These are phyloP conservation scores for Tragelaphus strepsiceros DNA, from an alignment of 2,113 vertebrate species.

Conservation along the genomic window DNA sequence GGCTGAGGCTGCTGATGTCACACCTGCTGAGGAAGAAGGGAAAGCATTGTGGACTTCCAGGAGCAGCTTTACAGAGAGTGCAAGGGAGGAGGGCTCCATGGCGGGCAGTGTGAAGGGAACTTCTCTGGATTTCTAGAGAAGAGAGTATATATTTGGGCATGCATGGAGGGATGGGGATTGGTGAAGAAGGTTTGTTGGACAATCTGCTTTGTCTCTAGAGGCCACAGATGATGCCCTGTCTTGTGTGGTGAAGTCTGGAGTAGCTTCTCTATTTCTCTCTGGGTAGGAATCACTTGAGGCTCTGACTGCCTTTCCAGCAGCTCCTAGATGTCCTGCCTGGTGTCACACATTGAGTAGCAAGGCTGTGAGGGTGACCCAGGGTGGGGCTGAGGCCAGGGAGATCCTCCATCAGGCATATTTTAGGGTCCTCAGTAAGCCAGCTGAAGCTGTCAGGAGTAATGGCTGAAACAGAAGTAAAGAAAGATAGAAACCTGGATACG, in stretches of 20 bases:
- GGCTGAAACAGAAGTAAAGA: neutral
- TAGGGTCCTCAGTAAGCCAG: neutral
- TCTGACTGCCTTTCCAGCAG: neutral
- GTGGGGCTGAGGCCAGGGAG: fast-evolving
- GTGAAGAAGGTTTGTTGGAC: neutral
- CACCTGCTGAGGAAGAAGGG: too few relatives aligned
- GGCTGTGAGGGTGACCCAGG: too few relatives aligned
- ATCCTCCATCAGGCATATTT: neutral
- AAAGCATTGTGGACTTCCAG: too few relatives aligned
- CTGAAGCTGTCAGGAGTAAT: neutral
- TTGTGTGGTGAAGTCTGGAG: neutral
- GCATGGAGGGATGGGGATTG: fast-evolving
- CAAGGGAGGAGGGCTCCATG: neutral
- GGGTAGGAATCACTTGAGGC: neutral
- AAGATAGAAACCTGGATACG: fast-evolving
- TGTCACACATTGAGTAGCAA: neutral
- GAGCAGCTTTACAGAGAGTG: neutral
- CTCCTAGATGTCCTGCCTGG: neutral
- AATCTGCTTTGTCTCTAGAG: neutral
- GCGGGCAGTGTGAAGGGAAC: fast-evolving
- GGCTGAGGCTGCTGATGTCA: too few relatives aligned
- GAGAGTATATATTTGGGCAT: neutral
- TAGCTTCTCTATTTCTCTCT: neutral
- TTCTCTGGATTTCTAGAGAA: neutral
- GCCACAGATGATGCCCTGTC: neutral